Evolutionary conservation across 2,888 invertebrate genomes (phyloP).

Genomic region (Lycaena phlaeas): DNA sequence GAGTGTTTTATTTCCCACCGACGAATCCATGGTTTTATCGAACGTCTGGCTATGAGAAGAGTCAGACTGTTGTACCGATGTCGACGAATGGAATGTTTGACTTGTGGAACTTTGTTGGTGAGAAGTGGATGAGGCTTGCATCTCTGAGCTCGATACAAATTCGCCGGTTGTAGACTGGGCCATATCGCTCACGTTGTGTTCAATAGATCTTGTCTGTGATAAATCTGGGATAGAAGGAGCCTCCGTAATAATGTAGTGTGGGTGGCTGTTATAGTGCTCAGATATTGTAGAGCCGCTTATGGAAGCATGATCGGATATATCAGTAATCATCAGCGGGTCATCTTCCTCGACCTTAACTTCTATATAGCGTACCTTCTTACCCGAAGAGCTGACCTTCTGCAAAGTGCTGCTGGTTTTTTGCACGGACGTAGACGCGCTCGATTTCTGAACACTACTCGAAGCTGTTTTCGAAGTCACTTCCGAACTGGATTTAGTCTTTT

Average conservation of each 20-base stretch:
- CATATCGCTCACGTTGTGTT: slow-evolving; percentile 59
- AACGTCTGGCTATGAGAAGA: slow-evolving; percentile 51
- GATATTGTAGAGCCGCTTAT: slow-evolving; percentile 63
- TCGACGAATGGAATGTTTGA: slow-evolving; percentile 55
- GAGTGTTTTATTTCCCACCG: slow-evolving; percentile 46
- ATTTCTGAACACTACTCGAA: slow-evolving; percentile 62
- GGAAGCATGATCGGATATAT: slow-evolving; percentile 61
- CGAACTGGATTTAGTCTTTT: slow-evolving; percentile 66
- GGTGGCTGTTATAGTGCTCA: slow-evolving; percentile 65
- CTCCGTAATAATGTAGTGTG: slow-evolving; percentile 68
- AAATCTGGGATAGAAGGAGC: slow-evolving; percentile 63
- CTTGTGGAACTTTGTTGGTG: slow-evolving; percentile 58
- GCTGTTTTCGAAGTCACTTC: slow-evolving; percentile 57
- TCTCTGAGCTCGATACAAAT: slow-evolving; percentile 48
- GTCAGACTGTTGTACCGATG: slow-evolving; percentile 51
- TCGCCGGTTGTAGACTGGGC: slow-evolving; percentile 55
- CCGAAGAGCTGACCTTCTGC: slow-evolving; percentile 58
- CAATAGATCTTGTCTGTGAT: slow-evolving; percentile 50
- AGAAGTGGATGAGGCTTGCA: slow-evolving; percentile 50
- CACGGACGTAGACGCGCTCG: slow-evolving; percentile 50
- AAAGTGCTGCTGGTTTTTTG: slow-evolving; percentile 54
- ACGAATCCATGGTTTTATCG: slow-evolving; percentile 51
- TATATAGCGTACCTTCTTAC: slow-evolving; percentile 67
- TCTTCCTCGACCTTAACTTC: slow-evolving; percentile 70
- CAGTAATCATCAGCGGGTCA: slow-evolving; percentile 69